A percentile compares a stretch with the other conserved stretches of the same genome.
Evolutionary conservation across 2,113 vertebrate species (phyloP).

Genomic region (Hyla sarda): DNA sequence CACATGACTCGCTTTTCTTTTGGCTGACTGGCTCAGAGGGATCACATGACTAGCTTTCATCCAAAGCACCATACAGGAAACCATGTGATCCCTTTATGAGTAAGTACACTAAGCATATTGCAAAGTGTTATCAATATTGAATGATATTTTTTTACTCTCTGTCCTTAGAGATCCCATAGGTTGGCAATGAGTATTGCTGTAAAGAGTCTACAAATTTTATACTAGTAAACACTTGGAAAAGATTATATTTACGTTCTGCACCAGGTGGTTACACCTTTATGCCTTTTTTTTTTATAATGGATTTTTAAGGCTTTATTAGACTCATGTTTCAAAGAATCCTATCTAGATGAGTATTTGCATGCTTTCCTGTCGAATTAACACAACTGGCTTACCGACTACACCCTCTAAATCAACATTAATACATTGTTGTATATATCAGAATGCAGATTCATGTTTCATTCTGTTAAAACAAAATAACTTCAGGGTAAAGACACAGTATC

Average conservation of each 20-base stretch:
- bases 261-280: background rate
- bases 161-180: background rate
- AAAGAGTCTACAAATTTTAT: background rate
- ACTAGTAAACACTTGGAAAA: background rate
- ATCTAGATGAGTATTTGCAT: background rate
- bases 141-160: too few species aligned
- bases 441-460: background rate
- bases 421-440: background rate
- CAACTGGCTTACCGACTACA: background rate
- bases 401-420: slow-evolving; percentile 3
- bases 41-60: background rate
- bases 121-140: too few species aligned
- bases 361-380: background rate
- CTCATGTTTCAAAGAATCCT: background rate
- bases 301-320: background rate
- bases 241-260: background rate
- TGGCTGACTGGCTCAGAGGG: too few species aligned
- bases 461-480: background rate
- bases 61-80: background rate
- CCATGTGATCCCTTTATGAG: background rate
- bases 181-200: background rate
- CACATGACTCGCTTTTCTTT: too few species aligned
- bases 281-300: background rate
- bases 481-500: background rate
- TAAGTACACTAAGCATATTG: too few species aligned